Evolutionary conservation across 2,888 invertebrate genomes (phyloP).

Genomic region (Thysanoteuthis rhombus): DNA sequence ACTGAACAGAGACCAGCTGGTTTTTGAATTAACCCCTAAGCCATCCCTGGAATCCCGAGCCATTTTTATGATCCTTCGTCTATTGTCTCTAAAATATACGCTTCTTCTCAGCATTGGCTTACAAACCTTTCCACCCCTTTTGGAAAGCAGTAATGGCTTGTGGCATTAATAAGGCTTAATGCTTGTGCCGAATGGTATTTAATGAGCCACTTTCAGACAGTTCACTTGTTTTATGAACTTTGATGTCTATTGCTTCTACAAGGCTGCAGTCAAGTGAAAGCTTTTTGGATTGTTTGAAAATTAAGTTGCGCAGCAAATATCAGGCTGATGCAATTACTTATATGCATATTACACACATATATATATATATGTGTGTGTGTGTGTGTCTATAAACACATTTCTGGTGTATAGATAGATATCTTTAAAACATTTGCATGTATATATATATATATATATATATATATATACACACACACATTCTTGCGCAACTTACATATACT

Average conservation of each 20-base stretch:
- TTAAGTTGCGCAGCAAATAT: not conserved
- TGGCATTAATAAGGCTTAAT: not conserved
- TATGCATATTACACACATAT: not conserved
- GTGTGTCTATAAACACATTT: no score
- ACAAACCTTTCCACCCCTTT: not conserved
- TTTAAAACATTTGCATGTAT: no score
- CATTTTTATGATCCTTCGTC: not conserved
- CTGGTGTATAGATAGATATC: no score
- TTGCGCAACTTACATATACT: no score
- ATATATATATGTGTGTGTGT: not conserved
- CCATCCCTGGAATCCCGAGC: not conserved
- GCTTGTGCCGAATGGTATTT: not conserved
- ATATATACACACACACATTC: no score
- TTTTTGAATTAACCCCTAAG: no score
- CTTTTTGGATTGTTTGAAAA: not conserved
- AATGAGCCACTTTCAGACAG: not conserved
- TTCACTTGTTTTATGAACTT: constrained; percentile 12
- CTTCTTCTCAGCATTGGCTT: not conserved
- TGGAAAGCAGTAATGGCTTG: not conserved
- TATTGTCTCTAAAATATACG: not conserved
- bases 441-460: no score
- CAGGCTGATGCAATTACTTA: not conserved
- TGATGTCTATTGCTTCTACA: not conserved
- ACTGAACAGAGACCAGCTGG: not conserved
- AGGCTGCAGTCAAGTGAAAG: not conserved